Evolutionary conservation across 2,888 invertebrate genomes (phyloP), one percentile per base, ranked within the genome.

Genomic region (Digitonthophagus gazella): DNA sequence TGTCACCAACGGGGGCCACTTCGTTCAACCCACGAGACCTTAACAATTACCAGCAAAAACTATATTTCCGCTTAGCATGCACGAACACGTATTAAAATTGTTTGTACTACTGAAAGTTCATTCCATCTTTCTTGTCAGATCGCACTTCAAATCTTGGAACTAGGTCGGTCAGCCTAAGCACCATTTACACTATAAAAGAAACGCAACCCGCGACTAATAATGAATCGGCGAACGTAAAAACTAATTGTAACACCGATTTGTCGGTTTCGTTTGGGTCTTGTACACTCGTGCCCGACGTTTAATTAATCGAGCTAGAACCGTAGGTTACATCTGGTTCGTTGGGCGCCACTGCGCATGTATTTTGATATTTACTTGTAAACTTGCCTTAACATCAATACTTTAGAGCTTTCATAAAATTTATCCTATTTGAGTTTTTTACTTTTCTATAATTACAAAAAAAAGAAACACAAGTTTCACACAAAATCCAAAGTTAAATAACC

Each of bases 51-150:
- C n/a, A 57, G 15, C 15, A 57, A 57, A n/a, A n/a, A n/a, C n/a
- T n/a, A n/a, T 44, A 44, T 11, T 44, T 61, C 8, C n/a, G 20
- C 18, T 61, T 3, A 61, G n/a, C 61, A 3, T 19, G 18, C 57
- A 68, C 44, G 65, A 70, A 70, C 67, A 68, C 56, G 65, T 65
- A 18, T 61, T 58, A 68, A 70, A 70, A 70, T 70, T 70, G 70
- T 70, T 67, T 67, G 67, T 68, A 70, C 67, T 72, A 72, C 72
- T 68, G 67, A 67, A 69, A 71, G 68, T 67, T 71, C 64, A 64
- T 64, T 65, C 69, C 65, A 55, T 71, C 71, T 69, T 67, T 71
- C 67, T 69, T 69, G 55, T 63, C 63, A 56, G 55, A 65, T 68
- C 71, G 69, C 71, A 69, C 71, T 67, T 64, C 68, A 67, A 67